Conservation (phyloP, 2,113 vertebrate genomes). For the Stigmatopora argus region DNA sequence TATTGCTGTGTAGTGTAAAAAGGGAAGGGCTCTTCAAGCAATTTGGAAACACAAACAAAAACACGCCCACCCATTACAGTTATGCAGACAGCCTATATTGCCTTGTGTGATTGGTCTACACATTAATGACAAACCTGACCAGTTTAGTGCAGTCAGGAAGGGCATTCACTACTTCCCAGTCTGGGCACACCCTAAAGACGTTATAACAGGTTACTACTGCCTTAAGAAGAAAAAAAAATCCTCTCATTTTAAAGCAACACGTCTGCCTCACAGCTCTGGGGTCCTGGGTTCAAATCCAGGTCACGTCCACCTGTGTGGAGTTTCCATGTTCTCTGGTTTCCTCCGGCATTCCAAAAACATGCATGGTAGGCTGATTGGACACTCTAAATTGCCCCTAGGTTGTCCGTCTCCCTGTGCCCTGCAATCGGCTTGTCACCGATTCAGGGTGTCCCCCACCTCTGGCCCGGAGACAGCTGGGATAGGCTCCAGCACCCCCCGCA, state of each 20-base stretch:
- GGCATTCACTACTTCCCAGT: neutral
- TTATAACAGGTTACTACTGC: neutral
- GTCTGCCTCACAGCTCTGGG: too few relatives aligned
- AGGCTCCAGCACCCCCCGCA: too few relatives aligned
- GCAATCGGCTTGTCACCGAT: too few relatives aligned
- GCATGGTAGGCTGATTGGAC: too few relatives aligned
- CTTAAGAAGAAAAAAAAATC: neutral
- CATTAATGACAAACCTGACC: neutral
- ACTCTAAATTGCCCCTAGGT: too few relatives aligned
- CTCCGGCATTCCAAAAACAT: too few relatives aligned
- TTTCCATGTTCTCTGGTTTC: too few relatives aligned
- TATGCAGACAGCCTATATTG: neutral
- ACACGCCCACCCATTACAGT: slow-evolving; percentile 14
- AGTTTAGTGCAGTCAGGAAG: slow-evolving; percentile 5
- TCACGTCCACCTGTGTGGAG: too few relatives aligned
- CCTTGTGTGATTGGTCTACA: slow-evolving; percentile 11
- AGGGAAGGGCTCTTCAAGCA: slow-evolving; percentile 21
- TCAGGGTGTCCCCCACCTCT: too few relatives aligned
- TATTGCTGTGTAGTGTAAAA: neutral
- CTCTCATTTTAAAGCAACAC: neutral
- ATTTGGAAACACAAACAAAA: slow-evolving; percentile 7
- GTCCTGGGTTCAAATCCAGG: too few relatives aligned
- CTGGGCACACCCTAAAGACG: neutral
- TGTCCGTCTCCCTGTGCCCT: too few relatives aligned
- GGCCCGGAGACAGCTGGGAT: too few relatives aligned